phyloP scores from a whole-genome alignment of 2,113 vertebrate genomes.

The Dipodomys stephensi region DNA sequence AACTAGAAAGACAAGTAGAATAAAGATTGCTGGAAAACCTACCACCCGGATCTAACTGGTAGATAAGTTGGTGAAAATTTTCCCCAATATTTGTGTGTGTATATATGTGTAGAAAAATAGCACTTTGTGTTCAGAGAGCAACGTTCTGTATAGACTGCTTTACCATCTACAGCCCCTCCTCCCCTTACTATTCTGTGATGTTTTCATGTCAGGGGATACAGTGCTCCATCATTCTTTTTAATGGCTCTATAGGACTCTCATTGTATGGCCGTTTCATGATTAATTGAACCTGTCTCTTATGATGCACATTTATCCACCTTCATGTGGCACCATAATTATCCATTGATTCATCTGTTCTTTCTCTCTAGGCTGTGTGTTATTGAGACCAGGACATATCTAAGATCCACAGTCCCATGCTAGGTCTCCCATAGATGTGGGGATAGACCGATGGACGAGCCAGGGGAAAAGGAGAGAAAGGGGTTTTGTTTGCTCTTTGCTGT shows the following conservation, averaged over 20 bases:
- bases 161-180: neutral
- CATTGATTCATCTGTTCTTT: constrained; percentile 66
- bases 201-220: constrained; percentile 45
- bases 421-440: neutral
- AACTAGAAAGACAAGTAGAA: constrained; percentile 32
- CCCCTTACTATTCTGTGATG: neutral
- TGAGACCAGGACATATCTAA: constrained; percentile 30
- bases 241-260: constrained; percentile 56
- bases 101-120: neutral
- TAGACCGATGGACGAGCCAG: neutral
- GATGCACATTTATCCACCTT: constrained; percentile 61
- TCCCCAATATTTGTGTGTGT: neutral
- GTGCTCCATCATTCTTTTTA: constrained; percentile 59
- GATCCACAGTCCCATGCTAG: neutral
- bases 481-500: constrained; percentile 24
- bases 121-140: constrained; percentile 11
- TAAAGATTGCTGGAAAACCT: constrained; percentile 15
- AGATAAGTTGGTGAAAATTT: constrained; percentile 30
- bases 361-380: constrained; percentile 4
- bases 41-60: neutral
- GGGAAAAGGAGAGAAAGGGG: constrained; percentile 40
- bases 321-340: constrained; percentile 52
- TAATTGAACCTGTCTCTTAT: constrained; percentile 71
- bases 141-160: constrained; percentile 10
- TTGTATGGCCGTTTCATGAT: constrained; percentile 60